Conservation (phyloP, 2,113 vertebrate species). For the Cheilinus undulatus region DNA sequence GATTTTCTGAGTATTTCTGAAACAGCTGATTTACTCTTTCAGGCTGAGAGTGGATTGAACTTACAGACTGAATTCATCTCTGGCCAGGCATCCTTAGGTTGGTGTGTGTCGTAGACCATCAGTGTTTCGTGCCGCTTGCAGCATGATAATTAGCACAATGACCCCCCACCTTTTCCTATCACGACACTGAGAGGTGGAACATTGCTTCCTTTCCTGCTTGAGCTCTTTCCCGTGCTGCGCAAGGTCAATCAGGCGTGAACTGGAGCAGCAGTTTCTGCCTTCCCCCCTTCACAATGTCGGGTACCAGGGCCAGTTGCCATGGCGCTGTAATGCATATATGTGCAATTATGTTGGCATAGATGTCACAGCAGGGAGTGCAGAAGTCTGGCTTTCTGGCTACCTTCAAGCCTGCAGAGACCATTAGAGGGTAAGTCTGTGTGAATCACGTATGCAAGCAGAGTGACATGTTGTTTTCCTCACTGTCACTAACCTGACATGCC, state of each 20-base stretch:
- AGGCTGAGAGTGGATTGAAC: not conserved
- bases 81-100: not conserved
- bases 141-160: conserved; percentile 23
- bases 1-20: no score
- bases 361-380: not conserved
- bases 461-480: no score
- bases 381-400: not conserved
- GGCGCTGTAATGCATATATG: conserved; percentile 14
- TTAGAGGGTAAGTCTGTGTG: conserved; percentile 1
- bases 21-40: no score
- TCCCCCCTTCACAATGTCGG: not conserved
- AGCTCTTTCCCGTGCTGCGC: conserved; percentile 10
- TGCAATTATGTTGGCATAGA: not conserved
- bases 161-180: conserved; percentile 1
- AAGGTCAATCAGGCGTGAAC: conserved; percentile 43
- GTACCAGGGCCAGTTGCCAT: conserved; percentile 7
- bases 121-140: not conserved
- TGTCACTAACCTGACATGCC: no score
- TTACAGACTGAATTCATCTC: not conserved
- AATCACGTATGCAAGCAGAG: not conserved
- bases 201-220: conserved; percentile 19
- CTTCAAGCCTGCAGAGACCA: not conserved
- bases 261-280: conserved; percentile 13
- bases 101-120: not conserved
- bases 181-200: conserved; percentile 8